Evolutionary conservation across 1,140 invertebrate genomes (phyloP).

Genomic region (Calosoma granatense): DNA sequence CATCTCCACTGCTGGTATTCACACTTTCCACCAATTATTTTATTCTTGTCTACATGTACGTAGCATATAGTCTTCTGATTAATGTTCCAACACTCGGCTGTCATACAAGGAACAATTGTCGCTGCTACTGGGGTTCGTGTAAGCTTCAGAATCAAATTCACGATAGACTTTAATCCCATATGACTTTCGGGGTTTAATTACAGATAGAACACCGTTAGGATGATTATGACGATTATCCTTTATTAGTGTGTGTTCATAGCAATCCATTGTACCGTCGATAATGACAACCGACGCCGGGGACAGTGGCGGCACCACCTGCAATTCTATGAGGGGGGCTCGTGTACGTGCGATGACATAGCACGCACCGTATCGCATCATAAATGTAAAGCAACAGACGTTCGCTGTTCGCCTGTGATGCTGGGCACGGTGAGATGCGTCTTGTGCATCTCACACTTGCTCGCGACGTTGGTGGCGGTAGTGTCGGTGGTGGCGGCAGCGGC

Average conservation of each 20-base stretch:
- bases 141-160: not conserved
- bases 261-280: not conserved
- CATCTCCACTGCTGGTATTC: no score
- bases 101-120: not conserved
- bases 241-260: conserved; percentile 5
- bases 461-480: not conserved
- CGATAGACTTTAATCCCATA: not conserved
- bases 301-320: not conserved
- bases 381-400: no score
- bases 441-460: not conserved
- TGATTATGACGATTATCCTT: conserved; percentile 7
- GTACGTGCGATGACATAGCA: no score
- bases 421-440: no score
- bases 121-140: not conserved
- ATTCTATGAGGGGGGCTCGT: no score
- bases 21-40: no score
- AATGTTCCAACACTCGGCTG: not conserved
- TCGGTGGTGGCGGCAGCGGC: not conserved
- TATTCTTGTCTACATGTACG: no score
- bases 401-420: no score
- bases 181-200: conserved; percentile 7
- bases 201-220: not conserved
- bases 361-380: no score
- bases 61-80: not conserved
- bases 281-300: not conserved